Percentiles rank a stretch among this genome's conserved stretches.
phyloP scores from a whole-genome alignment of 2,113 vertebrate species.

The Oostethus manadensis region DNA sequence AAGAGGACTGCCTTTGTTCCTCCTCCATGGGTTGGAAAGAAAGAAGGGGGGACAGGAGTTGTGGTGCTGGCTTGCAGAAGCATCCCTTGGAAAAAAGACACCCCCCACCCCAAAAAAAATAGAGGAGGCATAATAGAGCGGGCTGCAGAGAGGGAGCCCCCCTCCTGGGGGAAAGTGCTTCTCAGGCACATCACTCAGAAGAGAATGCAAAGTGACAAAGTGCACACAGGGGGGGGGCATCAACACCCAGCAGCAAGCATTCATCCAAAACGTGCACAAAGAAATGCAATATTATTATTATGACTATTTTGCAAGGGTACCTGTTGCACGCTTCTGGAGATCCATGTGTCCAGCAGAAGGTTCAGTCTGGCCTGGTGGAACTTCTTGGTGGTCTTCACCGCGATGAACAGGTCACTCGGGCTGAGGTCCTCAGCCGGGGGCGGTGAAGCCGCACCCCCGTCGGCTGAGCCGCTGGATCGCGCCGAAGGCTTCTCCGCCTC shows the following conservation, averaged over 20 bases:
- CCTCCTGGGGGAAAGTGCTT: conserved; percentile 33
- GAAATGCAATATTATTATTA: not conserved
- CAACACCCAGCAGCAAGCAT: not conserved
- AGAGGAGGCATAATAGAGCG: conserved; percentile 49
- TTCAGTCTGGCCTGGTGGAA: conserved; percentile 88
- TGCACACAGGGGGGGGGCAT: conserved; percentile 6
- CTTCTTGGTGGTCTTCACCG: conserved; percentile 96
- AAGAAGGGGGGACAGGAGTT: conserved; percentile 82
- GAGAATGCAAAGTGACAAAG: conserved; percentile 57
- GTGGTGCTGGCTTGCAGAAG: conserved; percentile 55
- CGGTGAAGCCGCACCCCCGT: conserved; percentile 17
- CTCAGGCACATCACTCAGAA: conserved; percentile 63
- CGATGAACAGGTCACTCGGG: conserved; percentile 86
- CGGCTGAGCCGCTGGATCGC: conserved; percentile 23
- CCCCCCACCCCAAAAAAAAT: conserved; percentile 45
- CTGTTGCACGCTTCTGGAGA: conserved; percentile 87
- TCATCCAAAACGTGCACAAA: no score
- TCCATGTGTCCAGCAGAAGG: conserved; percentile 93
- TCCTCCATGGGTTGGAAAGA: conserved; percentile 56
- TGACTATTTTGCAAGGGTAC: conserved; percentile 64
- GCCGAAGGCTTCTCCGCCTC: conserved; percentile 65
- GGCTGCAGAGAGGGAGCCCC: conserved; percentile 18
- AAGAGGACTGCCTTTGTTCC: conserved; percentile 90
- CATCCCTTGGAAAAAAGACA: conserved; percentile 81
- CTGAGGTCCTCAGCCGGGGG: conserved; percentile 78